A percentile compares a stretch with the other conserved stretches of the same genome.
Conservation (phyloP, 2,113 vertebrate species). For the Anarrhichthys ocellatus region DNA sequence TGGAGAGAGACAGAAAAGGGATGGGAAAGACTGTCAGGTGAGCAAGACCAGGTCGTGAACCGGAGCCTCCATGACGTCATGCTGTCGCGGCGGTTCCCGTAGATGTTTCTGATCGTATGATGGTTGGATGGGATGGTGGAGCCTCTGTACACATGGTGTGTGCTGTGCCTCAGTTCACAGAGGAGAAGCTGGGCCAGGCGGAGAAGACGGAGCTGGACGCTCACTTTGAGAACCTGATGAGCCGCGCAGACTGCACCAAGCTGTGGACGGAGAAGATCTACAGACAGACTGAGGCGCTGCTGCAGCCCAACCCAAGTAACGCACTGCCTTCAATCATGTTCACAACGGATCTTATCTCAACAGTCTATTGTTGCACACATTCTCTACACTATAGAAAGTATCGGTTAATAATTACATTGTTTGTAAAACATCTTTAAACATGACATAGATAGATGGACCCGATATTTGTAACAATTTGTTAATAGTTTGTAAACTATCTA, state of each 20-base stretch:
- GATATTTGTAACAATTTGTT: not conserved
- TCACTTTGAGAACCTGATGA: slow-evolving; percentile 92
- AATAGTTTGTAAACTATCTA: not conserved
- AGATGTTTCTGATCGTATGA: too few relatives aligned
- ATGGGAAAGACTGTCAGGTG: not conserved
- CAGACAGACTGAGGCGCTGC: slow-evolving; percentile 91
- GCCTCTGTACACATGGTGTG: too few relatives aligned
- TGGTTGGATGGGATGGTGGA: too few relatives aligned
- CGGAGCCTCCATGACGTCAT: not conserved
- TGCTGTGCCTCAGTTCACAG: slow-evolving; percentile 87
- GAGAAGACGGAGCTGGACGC: slow-evolving; percentile 95
- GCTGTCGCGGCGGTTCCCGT: not conserved
- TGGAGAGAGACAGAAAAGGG: not conserved
- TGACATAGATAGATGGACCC: not conserved
- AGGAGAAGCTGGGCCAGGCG: slow-evolving; percentile 94
- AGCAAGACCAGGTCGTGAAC: not conserved
- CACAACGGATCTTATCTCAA: too few relatives aligned
- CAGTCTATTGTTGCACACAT: not conserved
- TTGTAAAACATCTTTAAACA: not conserved
- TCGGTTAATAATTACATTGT: too few relatives aligned
- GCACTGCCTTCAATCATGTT: slow-evolving; percentile 49
- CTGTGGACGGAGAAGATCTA: slow-evolving; percentile 96
- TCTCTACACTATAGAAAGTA: not conserved
- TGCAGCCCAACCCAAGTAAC: slow-evolving; percentile 95
- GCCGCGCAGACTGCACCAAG: slow-evolving; percentile 93